A percentile compares a stretch with the other conserved stretches of the same genome.
These are phyloP conservation scores for Acleris holmiana DNA, from an alignment of 2,888 invertebrate genomes.

Conservation along the genomic window DNA sequence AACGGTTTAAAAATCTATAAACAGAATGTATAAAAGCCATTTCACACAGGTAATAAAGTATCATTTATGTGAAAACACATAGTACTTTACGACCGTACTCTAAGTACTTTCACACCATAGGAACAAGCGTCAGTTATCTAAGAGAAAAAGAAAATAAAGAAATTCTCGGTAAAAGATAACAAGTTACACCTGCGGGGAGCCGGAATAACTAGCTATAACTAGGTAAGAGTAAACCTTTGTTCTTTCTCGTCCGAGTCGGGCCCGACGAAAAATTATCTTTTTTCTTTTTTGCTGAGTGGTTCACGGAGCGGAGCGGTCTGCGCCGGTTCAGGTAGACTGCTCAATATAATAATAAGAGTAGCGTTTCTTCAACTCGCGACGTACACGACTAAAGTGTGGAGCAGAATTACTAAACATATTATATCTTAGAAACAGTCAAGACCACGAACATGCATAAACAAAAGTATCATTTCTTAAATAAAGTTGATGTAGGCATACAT, in stretches of 20 bases:
- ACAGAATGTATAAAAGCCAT: neutral
- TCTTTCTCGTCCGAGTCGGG: slow-evolving; percentile 70
- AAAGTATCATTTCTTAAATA: too few species aligned
- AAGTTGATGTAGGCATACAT: too few species aligned
- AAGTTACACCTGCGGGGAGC: slow-evolving; percentile 77
- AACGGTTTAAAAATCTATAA: too few species aligned
- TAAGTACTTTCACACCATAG: slow-evolving; percentile 56
- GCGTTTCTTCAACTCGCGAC: slow-evolving; percentile 35
- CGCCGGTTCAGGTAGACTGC: slow-evolving; percentile 73
- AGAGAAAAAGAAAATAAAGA: slow-evolving; percentile 63
- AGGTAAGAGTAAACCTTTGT: slow-evolving; percentile 77
- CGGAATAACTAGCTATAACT: slow-evolving; percentile 75
- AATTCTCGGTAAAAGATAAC: slow-evolving; percentile 73
- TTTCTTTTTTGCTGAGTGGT: slow-evolving; percentile 75
- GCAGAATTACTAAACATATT: neutral
- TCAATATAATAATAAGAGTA: slow-evolving; percentile 66
- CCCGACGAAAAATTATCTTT: slow-evolving; percentile 79
- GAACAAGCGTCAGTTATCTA: slow-evolving; percentile 52
- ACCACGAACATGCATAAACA: too few species aligned
- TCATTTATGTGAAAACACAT: slow-evolving; percentile 25
- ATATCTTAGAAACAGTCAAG: too few species aligned
- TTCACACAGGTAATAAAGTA: slow-evolving; percentile 11
- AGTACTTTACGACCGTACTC: slow-evolving; percentile 39
- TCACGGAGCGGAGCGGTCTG: slow-evolving; percentile 56
- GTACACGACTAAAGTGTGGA: neutral